Percentiles rank a stretch among this genome's conserved stretches.
Evolutionary conservation across 2,888 invertebrate species (phyloP).

Genomic region (Drosophila nr. perissopoda): DNA sequence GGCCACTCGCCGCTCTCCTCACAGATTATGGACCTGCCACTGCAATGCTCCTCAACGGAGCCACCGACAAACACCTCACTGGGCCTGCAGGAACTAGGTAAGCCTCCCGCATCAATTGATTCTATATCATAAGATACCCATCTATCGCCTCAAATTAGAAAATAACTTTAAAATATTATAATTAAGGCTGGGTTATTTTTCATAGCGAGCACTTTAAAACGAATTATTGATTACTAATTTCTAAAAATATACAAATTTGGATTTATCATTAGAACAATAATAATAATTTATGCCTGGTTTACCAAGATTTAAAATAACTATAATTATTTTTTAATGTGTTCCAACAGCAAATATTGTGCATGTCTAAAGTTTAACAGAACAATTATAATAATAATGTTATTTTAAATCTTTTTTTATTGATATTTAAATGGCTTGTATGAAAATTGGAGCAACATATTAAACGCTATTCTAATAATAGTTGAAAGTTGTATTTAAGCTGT

Average conservation of each 20-base stretch:
- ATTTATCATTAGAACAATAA: background rate
- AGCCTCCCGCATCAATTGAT: background rate
- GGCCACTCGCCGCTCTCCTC: constrained; percentile 83
- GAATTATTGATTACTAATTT: background rate
- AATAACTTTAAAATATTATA: background rate
- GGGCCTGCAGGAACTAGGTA: constrained; percentile 85
- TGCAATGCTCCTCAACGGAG: constrained; percentile 84
- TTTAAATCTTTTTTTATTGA: background rate
- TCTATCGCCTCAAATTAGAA: background rate
- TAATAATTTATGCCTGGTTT: background rate
- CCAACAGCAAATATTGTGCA: background rate
- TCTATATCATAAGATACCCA: no score
- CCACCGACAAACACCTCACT: constrained; percentile 85
- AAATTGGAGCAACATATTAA: background rate
- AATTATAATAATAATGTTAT: background rate
- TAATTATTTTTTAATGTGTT: background rate
- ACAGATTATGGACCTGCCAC: constrained; percentile 85
- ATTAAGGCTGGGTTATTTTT: background rate
- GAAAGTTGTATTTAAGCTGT: background rate
- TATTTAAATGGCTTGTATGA: background rate
- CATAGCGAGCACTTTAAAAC: background rate
- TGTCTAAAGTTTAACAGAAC: background rate
- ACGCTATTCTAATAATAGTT: background rate
- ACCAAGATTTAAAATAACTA: background rate
- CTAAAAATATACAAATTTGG: background rate